Evolutionary conservation across 2,797 vertebrate species (phyloP), one percentile per base, ranked within the genome.

Genomic region (Takifugu rubripes): DNA sequence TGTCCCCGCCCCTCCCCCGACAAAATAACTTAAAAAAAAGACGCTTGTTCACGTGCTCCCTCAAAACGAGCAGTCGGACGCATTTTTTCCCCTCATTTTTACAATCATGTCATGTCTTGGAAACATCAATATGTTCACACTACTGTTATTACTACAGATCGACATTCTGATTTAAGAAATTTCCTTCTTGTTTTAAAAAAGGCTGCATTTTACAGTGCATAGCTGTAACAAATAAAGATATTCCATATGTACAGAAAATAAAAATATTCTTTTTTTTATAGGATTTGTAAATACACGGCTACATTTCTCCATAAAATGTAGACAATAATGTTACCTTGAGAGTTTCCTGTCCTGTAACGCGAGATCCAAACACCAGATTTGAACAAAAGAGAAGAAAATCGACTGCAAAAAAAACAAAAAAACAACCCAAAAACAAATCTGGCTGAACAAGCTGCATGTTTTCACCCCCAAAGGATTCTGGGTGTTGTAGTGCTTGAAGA

Each of bases 161-260:
- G 88, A 94, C 96, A 98, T 93, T 98, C 91, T 93, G 87, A 90
- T 94, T 96, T 97, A 96, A 96, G 95, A 98, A 98, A 96, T 93
- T 79, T 85, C 93, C 83, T 92, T 90, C 88, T 92, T 89, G 88
- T 93, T 93, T 82, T 72, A 21, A 92, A 96, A 99, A 97, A 98
- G 92, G 95, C 95, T 97, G 95, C 93, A 91, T 98, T 97, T 91
- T 98, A 98, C 96, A 98, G 96, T 98, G 97, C 96, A 98, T 98
- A 98, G 96, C 96, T 95, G 94, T 97, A 99, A 98, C 96, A 95
- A 98, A 98, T 93, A 95, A 95, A 96, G 89, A 94, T 75, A 82
- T 94, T 89, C 85, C 90, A 88, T 96, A 97, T 98, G 89, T 98
- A 98, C 96, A 97, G 79, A 94, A 96, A 97, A 97, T 93, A 98